Conservation (phyloP, 2,888 invertebrate genomes). For the Ethmia dodecea region DNA sequence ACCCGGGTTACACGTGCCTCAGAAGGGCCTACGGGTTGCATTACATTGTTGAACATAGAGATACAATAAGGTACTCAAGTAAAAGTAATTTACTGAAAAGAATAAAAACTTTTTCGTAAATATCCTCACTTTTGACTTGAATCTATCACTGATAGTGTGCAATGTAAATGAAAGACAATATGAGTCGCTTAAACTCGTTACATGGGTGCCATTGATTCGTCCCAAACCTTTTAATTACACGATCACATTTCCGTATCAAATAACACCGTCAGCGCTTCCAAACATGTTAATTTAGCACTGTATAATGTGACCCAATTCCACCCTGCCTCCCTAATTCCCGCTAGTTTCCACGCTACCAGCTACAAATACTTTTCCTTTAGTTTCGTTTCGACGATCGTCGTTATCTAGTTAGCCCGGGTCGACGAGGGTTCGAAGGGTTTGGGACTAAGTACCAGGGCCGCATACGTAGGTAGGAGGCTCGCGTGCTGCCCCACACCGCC, state of each 20-base stretch:
- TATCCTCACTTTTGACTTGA: no score
- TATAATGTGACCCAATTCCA: conserved; percentile 53
- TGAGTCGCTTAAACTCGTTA: no score
- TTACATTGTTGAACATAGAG: no score
- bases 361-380: conserved; percentile 72
- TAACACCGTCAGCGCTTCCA: conserved; percentile 27
- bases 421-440: conserved; percentile 72
- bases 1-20: no score
- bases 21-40: no score
- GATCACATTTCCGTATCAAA: conserved; percentile 9
- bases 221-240: neutral
- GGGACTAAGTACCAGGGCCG: conserved; percentile 53
- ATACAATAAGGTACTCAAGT: no score
- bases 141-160: no score
- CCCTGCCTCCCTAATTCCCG: conserved; percentile 43
- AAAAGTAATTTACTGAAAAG: no score
- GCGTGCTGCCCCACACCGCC: conserved; percentile 47
- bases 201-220: no score
- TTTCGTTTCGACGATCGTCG: conserved; percentile 68
- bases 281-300: conserved; percentile 52
- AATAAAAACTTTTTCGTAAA: no score
- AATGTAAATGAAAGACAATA: no score
- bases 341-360: conserved; percentile 58
- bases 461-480: conserved; percentile 48
- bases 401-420: conserved; percentile 74